Evolutionary conservation across 2,888 invertebrate genomes (phyloP).

Genomic region (Aethes cnicana): DNA sequence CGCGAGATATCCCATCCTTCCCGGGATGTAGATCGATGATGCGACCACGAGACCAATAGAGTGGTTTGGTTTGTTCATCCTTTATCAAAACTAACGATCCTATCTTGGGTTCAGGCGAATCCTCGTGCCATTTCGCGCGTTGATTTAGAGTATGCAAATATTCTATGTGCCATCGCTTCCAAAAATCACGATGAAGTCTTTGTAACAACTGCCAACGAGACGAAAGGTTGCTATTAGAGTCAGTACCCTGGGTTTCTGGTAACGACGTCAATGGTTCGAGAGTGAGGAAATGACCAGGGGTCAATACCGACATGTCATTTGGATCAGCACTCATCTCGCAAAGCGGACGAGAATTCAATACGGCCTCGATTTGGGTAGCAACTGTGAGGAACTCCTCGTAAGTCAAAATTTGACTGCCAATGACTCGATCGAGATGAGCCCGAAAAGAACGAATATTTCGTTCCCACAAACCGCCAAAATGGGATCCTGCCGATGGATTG

Average conservation of each 20-base stretch:
- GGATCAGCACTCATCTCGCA: neutral
- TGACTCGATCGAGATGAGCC: neutral
- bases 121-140: neutral
- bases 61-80: neutral
- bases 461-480: conserved; percentile 28
- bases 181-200: neutral
- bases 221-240: neutral
- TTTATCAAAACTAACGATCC: neutral
- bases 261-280: neutral
- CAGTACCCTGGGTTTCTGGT: neutral
- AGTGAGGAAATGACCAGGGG: neutral
- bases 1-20: neutral
- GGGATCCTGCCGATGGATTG: conserved; percentile 10
- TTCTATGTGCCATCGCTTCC: neutral
- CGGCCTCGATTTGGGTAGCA: neutral
- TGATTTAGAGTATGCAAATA: neutral
- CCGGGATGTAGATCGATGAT: neutral
- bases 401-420: neutral
- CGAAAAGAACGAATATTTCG: neutral
- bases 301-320: neutral
- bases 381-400: conserved; percentile 7
- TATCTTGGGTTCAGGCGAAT: too few species aligned
- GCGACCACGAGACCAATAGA: neutral
- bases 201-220: neutral
- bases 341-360: conserved; percentile 1